Conservation (phyloP, 1,140 invertebrate species). For the Drosophila nigrodunni region DNA sequence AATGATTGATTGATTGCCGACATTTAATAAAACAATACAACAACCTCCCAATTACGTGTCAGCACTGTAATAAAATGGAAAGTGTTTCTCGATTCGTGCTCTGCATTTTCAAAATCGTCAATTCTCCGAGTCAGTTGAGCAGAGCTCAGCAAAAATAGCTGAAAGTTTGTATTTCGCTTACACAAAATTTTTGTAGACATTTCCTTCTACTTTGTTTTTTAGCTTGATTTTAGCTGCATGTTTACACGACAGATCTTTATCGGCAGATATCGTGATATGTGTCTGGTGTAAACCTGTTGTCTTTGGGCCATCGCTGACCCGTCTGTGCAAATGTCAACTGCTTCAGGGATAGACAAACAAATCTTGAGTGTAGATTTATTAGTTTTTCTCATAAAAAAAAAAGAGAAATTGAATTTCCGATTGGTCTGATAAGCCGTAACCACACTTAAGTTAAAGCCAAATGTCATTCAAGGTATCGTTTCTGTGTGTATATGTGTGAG, state of each 20-base stretch:
- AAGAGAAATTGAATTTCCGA: constrained; percentile 42
- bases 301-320: constrained; percentile 21
- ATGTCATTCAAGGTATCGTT: constrained; percentile 2
- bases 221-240: background rate
- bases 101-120: constrained; percentile 63
- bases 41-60: constrained; percentile 22
- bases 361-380: constrained; percentile 60
- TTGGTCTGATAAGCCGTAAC: constrained; percentile 37
- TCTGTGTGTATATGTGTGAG: no score
- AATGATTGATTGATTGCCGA: constrained; percentile 48
- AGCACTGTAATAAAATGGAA: constrained; percentile 40
- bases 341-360: constrained; percentile 36
- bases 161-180: constrained; percentile 2
- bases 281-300: constrained; percentile 7
- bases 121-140: background rate
- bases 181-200: background rate
- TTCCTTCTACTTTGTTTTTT: background rate
- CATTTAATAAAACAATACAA: constrained; percentile 13
- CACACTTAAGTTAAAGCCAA: constrained; percentile 16
- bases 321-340: constrained; percentile 51
- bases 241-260: constrained; percentile 1
- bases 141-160: constrained; percentile 31
- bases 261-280: constrained; percentile 17
- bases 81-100: constrained; percentile 50
- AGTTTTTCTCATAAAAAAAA: constrained; percentile 46